Percentiles rank a stretch among this genome's conserved stretches.
phyloP scores from a whole-genome alignment of 2,888 invertebrate species.

The Isotomurus palustris region DNA sequence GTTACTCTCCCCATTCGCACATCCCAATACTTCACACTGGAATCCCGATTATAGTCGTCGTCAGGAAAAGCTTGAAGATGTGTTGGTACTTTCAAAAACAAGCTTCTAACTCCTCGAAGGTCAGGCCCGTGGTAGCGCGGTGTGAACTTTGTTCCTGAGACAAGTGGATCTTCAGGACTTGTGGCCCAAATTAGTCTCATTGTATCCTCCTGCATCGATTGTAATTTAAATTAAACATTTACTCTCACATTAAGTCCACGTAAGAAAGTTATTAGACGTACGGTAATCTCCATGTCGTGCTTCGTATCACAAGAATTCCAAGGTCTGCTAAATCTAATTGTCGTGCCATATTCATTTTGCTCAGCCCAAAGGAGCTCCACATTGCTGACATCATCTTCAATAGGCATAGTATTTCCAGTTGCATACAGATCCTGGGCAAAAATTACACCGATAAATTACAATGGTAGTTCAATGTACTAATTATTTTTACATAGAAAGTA shows the following conservation, averaged over 20 bases:
- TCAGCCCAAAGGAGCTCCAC: slow-evolving; percentile 46
- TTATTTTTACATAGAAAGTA: too few species aligned
- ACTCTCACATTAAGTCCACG: neutral
- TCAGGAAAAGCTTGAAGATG: slow-evolving; percentile 20
- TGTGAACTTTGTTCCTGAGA: slow-evolving; percentile 47
- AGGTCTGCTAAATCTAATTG: slow-evolving; percentile 47
- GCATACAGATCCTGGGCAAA: slow-evolving; percentile 46
- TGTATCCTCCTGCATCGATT: slow-evolving; percentile 57
- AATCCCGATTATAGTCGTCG: slow-evolving; percentile 10
- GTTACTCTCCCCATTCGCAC: slow-evolving; percentile 15
- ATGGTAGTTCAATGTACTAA: too few species aligned
- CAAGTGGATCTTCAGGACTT: slow-evolving; percentile 17
- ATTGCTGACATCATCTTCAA: slow-evolving; percentile 47
- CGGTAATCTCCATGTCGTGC: slow-evolving; percentile 28
- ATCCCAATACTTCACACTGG: slow-evolving; percentile 23
- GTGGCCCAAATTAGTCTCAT: slow-evolving; percentile 73
- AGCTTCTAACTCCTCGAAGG: slow-evolving; percentile 62
- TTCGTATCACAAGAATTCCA: slow-evolving; percentile 49
- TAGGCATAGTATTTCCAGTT: slow-evolving; percentile 41
- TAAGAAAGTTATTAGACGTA: too few species aligned
- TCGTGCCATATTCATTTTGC: slow-evolving; percentile 48
- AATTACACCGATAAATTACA: neutral
- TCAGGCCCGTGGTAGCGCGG: slow-evolving; percentile 57
- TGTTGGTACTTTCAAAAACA: slow-evolving; percentile 55
- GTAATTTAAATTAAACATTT: too few species aligned